Base-by-base conservation (phyloP, 2,113 vertebrate genomes). In the Raja brachyura region DNA sequence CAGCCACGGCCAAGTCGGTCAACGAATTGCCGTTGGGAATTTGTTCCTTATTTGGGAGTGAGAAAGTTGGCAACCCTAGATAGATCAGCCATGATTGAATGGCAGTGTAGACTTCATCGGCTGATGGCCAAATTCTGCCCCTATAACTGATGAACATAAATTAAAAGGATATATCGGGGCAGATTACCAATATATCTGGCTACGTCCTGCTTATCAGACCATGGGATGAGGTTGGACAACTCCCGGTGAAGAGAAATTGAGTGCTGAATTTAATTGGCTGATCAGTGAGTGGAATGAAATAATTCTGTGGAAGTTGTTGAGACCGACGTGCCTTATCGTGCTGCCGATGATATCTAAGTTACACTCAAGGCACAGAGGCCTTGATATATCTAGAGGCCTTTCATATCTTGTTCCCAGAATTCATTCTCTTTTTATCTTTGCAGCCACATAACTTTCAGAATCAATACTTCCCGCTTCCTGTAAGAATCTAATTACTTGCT, bases 341-440 rank as follows among this genome's bases (percentile, higher is more conserved):
- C 5, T 14, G 28, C 14, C 31, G 70, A 2, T 73, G 18, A 25
- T 73, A 73, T 86, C 59, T n/a, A 66, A 88, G n/a, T 88, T 31
- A 18, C n/a, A 63, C 59, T 63, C 28, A 63, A 88, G 83, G 81
- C 54, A n/a, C 25, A 85, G 78, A 25, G 25, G 3, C 59, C 63
- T 63, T n/a, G n/a, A n/a, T n/a, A n/a, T n/a, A n/a, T n/a, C n/a
- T n/a, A n/a, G n/a, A n/a, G n/a, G n/a, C 48, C 59, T 56, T 86
- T 61, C 25, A 56, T 61, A 86, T 16, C 25, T 63, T 20, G 59
- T 31, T 63, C 83, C 83, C 83, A 88, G 59, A 88, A 88, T 16
- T 31, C 59, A 85, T 85, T 31, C n/a, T n/a, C 83, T 33, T 63
- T 73, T 88, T 88, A 88, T 88, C 59, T 88, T 61, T 14, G 61